Conservation (phyloP, 2,888 invertebrate genomes). For the Lagria hirta region DNA sequence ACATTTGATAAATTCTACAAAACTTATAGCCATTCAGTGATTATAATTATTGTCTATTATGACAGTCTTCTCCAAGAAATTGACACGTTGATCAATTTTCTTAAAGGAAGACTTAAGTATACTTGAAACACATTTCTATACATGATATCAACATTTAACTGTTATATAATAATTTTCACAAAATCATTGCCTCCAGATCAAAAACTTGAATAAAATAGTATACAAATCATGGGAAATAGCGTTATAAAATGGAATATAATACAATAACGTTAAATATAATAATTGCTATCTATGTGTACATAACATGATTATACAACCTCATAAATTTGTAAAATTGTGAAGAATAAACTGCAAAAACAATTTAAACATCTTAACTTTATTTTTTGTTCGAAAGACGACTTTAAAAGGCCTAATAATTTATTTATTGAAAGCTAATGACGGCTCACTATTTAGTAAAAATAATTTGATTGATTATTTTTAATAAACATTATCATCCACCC, state of each 20-base stretch:
- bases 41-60: conserved; percentile 23
- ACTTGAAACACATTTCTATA: conserved; percentile 17
- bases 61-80: conserved; percentile 13
- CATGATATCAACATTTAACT: conserved; percentile 11
- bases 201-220: conserved; percentile 11
- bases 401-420: conserved; percentile 18
- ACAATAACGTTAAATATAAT: conserved; percentile 20
- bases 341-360: too few relatives aligned
- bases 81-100: conserved; percentile 10
- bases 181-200: conserved; percentile 9
- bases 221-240: conserved; percentile 6
- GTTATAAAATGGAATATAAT: conserved; percentile 24
- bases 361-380: conserved; percentile 10
- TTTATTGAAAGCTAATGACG: conserved; percentile 7
- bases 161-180: conserved; percentile 11
- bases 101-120: conserved; percentile 8
- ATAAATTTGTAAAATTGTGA: too few relatives aligned
- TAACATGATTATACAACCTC: too few relatives aligned
- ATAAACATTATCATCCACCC: conserved; percentile 17
- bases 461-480: conserved; percentile 12
- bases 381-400: conserved; percentile 21
- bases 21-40: conserved; percentile 26
- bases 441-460: conserved; percentile 10
- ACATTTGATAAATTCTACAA: conserved; percentile 14
- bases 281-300: conserved; percentile 11